Evolutionary conservation across 2,113 vertebrate species (phyloP).

Genomic region (Sphyrna mokarran): DNA sequence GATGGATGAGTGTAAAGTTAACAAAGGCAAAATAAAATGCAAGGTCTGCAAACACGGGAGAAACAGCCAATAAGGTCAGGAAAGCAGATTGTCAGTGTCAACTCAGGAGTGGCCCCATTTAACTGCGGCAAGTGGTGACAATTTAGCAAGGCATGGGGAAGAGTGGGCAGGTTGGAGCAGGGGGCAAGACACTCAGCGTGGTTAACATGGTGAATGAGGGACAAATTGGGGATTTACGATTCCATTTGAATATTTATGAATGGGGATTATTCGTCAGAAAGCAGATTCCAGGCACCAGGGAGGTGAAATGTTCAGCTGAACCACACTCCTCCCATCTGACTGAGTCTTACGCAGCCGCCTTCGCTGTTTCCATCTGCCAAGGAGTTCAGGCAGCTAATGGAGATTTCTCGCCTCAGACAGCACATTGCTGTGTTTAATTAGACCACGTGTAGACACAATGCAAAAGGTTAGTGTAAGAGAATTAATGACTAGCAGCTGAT

Average conservation of each 20-base stretch:
- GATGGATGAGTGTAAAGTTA: no score
- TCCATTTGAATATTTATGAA: conserved; percentile 1
- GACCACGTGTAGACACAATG: not conserved
- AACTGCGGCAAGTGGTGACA: not conserved
- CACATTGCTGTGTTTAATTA: not conserved
- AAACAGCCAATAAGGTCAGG: not conserved
- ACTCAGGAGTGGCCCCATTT: not conserved
- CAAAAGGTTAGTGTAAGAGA: not conserved
- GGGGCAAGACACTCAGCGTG: not conserved
- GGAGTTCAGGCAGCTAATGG: conserved; percentile 24
- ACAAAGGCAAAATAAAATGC: no score
- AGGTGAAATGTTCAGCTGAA: not conserved
- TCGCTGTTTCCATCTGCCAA: conserved; percentile 17
- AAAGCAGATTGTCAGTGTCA: not conserved
- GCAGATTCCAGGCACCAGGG: not conserved
- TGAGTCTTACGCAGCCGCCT: not conserved
- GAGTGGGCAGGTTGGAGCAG: not conserved
- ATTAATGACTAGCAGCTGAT: not conserved
- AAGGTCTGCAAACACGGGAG: not conserved
- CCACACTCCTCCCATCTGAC: not conserved
- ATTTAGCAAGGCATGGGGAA: not conserved
- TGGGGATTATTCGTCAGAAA: not conserved
- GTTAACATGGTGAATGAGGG: not conserved
- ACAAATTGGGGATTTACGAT: not conserved
- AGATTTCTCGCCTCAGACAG: not conserved